Percentiles rank a stretch among this genome's conserved stretches.
phyloP scores from a whole-genome alignment of 2,888 invertebrate genomes.

The Neoscelio sp. region DNA sequence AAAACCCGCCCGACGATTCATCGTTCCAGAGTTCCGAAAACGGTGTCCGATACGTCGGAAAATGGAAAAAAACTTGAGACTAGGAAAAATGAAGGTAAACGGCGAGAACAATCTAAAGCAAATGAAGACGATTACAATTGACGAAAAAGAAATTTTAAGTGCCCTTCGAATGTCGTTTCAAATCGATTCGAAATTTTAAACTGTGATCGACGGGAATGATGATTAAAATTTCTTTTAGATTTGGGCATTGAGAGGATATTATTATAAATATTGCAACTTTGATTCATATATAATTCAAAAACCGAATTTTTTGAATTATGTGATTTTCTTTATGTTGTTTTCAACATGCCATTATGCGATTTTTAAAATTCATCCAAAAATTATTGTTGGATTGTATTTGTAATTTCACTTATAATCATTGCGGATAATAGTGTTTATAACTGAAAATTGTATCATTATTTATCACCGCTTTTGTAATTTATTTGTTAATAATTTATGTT shows the following conservation, averaged over 20 bases:
- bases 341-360: no score
- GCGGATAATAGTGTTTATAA: no score
- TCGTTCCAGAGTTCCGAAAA: slow-evolving; percentile 69
- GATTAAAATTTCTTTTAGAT: slow-evolving; percentile 15
- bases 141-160: slow-evolving; percentile 49
- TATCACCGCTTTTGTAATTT: no score
- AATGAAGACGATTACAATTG: slow-evolving; percentile 58
- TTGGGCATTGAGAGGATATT: no score
- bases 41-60: slow-evolving; percentile 57
- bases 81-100: slow-evolving; percentile 65
- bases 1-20: slow-evolving; percentile 70
- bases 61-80: slow-evolving; percentile 59
- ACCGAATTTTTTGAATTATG: no score
- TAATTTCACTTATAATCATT: no score
- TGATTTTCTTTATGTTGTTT: no score
- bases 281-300: no score
- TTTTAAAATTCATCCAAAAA: neutral
- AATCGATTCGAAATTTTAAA: slow-evolving; percentile 39
- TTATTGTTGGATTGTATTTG: neutral
- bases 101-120: slow-evolving; percentile 58
- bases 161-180: slow-evolving; percentile 54
- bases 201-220: slow-evolving; percentile 38
- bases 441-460: no score
- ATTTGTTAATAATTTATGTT: no score
- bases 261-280: no score